These are phyloP conservation scores for Lophotriccus pileatus DNA, from an alignment of 2,797 vertebrate species.

Conservation along the genomic window DNA sequence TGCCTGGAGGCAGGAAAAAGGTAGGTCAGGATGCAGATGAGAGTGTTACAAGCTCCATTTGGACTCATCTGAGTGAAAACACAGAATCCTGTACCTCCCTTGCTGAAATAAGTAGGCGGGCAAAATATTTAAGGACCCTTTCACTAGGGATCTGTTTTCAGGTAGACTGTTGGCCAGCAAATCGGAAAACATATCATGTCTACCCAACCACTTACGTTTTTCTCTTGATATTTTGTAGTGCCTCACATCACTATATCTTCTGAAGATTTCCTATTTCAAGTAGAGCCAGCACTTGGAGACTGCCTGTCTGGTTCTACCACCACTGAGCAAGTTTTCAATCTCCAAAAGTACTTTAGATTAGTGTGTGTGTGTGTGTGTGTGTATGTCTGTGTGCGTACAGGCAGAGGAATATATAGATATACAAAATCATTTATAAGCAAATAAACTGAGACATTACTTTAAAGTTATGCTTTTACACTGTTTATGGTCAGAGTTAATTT, in stretches of 20 bases:
- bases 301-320: constrained; percentile 27
- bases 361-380: neutral
- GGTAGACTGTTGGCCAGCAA: neutral
- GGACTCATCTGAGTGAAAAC: neutral
- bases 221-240: neutral
- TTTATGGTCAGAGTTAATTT: neutral
- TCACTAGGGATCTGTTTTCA: neutral
- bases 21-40: neutral
- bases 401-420: neutral
- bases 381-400: neutral
- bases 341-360: neutral
- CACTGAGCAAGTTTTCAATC: neutral
- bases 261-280: constrained; percentile 38
- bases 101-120: neutral
- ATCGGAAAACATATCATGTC: neutral
- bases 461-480: neutral
- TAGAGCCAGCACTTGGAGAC: neutral
- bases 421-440: neutral
- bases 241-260: neutral
- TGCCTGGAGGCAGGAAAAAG: neutral
- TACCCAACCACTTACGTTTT: neutral
- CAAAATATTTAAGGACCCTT: neutral
- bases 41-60: neutral
- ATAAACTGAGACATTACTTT: neutral
- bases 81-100: neutral